phyloP scores from a whole-genome alignment of 1,140 invertebrate genomes.

The Zaprionus nigranus region DNA sequence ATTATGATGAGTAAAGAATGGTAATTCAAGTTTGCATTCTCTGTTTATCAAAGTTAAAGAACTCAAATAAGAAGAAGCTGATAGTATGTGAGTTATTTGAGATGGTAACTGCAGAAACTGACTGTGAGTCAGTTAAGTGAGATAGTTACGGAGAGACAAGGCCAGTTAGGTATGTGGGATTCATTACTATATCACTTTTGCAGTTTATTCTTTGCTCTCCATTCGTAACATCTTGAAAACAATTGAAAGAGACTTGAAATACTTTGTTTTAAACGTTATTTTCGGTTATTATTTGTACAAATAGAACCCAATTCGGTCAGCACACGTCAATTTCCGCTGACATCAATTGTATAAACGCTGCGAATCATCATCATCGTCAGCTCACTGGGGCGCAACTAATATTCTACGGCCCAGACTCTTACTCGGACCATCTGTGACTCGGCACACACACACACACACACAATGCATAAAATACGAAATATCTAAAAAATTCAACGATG shows the following conservation, averaged over 20 bases:
- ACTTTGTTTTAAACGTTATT: slow-evolving; percentile 47
- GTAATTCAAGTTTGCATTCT: not conserved
- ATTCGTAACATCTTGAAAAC: not conserved
- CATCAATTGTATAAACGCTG: slow-evolving; percentile 62
- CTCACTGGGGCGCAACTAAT: slow-evolving; percentile 54
- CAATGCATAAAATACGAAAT: slow-evolving; percentile 57
- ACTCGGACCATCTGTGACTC: slow-evolving; percentile 59
- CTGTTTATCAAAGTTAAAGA: slow-evolving; percentile 3
- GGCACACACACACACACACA: slow-evolving; percentile 41
- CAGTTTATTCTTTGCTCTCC: not conserved
- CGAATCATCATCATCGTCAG: slow-evolving; percentile 40
- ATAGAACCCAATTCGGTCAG: slow-evolving; percentile 18
- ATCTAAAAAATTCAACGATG: slow-evolving; percentile 77
- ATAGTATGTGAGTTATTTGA: not conserved
- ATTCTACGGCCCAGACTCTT: slow-evolving; percentile 45
- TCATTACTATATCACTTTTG: not conserved
- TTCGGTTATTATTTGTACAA: slow-evolving; percentile 13
- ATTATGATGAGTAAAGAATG: not conserved
- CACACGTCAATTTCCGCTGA: slow-evolving; percentile 62
- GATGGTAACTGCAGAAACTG: not conserved
- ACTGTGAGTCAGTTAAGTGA: not conserved
- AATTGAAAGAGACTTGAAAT: not conserved
- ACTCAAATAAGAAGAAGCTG: slow-evolving; percentile 6
- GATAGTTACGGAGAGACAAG: not conserved
- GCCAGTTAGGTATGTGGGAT: not conserved